Base-by-base conservation (phyloP, 2,113 vertebrate species). In the Cichladusa arquata region DNA sequence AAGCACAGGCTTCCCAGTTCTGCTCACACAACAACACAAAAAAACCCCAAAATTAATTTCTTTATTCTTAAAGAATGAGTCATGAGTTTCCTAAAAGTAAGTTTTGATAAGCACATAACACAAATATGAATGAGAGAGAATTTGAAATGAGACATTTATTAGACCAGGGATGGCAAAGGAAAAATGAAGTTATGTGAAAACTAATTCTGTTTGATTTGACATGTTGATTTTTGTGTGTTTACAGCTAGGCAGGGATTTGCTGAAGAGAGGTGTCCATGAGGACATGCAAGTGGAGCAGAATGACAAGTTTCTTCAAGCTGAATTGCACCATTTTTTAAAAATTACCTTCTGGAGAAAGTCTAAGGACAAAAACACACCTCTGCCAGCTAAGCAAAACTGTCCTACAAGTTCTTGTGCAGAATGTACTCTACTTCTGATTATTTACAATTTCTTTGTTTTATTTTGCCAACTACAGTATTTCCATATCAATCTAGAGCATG, bases 401-500 rank as follows among this genome's bases (percentile, higher is more conserved):
- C 24, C 58, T 40, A 22, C 54, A 88, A 86, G 73, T 81, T 70
- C 17, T 8, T 51, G 28, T 76, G 36, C 61, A 57, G 62, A 76
- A 69, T 1, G 0, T 18, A 12, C 25, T 42, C 19, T 73, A 45
- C 44, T 54, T 83, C 42, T 74, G 20, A 50, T 80, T 90, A 67
- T 90, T 88, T 94, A 57, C 62, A 48, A 66, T 2, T 90, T 45
- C 36, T 92, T 94, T 92, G 70, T 88, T 96, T 93, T 73, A 26
- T 92, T 89, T 88, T 81, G 33, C 29, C 91, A 87, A 0, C 78
- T 70, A 57, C 12, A 60, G 77, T 78, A 85, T 86, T 96, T 95
- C 66, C 84, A 74, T 87, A 82, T 93, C 84, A 90, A 96, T 96
- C 16, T 85, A 72, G 70, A 97, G 69, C 94, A 80, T 92, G 87